A percentile compares a stretch with the other conserved stretches of the same genome.
These are phyloP conservation scores for Girardinichthys multiradiatus DNA, from an alignment of 2,113 vertebrate species.

Conservation along the genomic window DNA sequence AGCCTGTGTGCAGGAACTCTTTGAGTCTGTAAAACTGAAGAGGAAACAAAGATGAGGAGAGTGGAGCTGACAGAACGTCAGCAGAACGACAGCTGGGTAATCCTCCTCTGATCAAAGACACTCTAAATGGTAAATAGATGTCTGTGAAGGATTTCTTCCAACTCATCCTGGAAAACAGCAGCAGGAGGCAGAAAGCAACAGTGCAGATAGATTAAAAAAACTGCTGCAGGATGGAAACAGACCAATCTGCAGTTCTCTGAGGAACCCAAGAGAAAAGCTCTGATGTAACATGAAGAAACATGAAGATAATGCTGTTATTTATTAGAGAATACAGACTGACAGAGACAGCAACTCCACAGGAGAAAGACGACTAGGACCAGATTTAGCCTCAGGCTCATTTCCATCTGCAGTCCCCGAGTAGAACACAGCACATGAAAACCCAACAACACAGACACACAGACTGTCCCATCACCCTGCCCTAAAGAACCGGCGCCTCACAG, in stretches of 20 bases:
- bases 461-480: too few species aligned
- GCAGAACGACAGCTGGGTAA: background rate
- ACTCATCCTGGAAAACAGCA: background rate
- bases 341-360: background rate
- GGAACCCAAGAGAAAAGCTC: background rate
- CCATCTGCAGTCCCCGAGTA: background rate
- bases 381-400: background rate
- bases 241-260: background rate
- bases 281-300: background rate
- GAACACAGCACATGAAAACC: background rate
- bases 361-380: background rate
- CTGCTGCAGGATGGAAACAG: conserved; percentile 1
- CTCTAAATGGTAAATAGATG: background rate
- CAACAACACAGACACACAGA: background rate
- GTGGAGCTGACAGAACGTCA: background rate
- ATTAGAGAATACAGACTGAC: background rate
- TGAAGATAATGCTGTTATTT: background rate
- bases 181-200: too few species aligned
- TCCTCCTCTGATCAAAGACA: conserved; percentile 8
- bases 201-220: background rate
- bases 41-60: background rate
- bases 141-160: conserved; percentile 5
- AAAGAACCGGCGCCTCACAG: too few species aligned
- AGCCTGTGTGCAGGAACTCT: too few species aligned
- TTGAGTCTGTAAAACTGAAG: background rate